Conservation (phyloP, 2,888 invertebrate species). For the Phytoseiulus persimilis region DNA sequence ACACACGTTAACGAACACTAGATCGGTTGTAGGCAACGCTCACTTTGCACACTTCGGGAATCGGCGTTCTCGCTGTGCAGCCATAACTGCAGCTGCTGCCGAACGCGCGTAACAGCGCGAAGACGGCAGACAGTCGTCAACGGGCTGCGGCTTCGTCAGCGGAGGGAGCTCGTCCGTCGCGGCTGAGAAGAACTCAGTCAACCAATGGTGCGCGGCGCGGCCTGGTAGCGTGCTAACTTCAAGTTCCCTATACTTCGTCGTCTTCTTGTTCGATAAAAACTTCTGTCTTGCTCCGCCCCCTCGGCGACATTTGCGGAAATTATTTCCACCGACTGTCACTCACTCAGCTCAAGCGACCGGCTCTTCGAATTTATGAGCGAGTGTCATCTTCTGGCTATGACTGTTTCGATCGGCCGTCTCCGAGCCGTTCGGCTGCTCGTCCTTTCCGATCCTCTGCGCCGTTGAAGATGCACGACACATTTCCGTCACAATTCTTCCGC, state of each 20-base stretch:
- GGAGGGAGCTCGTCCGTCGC: background rate
- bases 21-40: background rate
- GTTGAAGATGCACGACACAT: background rate
- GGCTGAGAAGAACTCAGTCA: background rate
- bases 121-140: background rate
- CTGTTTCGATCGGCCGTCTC: background rate
- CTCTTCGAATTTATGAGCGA: background rate
- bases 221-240: background rate
- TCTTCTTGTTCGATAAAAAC: background rate
- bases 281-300: background rate
- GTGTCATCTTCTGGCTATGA: background rate
- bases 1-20: background rate
- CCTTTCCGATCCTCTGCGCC: background rate
- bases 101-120: background rate
- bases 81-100: background rate
- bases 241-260: background rate
- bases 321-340: background rate
- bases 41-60: background rate
- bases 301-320: slow-evolving; percentile 5
- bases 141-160: background rate
- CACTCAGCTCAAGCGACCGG: background rate
- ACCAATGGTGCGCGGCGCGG: background rate
- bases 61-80: background rate
- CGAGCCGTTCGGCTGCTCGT: background rate
- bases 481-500: background rate